phyloP scores from a whole-genome alignment of 2,888 invertebrate species.

The Spialia ferax region DNA sequence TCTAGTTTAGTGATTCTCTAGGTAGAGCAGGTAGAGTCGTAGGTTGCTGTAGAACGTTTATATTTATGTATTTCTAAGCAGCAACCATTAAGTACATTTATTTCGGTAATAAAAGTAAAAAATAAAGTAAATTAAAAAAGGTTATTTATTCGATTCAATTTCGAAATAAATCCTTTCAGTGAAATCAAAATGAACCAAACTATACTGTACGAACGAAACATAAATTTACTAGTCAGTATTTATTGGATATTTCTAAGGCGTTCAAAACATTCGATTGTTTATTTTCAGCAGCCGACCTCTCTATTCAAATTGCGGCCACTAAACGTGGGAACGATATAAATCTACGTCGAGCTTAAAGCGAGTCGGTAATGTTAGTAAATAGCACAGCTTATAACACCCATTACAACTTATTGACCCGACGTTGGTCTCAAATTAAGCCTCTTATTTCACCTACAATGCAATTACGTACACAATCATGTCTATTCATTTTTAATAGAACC shows the following conservation, averaged over 20 bases:
- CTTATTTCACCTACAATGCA: constrained; percentile 39
- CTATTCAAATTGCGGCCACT: constrained; percentile 26
- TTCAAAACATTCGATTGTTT: constrained; percentile 32
- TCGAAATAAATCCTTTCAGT: background rate
- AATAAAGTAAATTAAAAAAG: too few species aligned
- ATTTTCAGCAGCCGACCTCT: constrained; percentile 28
- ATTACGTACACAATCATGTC: constrained; percentile 32
- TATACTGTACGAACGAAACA: background rate
- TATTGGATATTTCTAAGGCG: constrained; percentile 2
- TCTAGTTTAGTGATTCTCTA: too few species aligned
- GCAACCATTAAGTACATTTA: too few species aligned
- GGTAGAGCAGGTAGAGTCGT: too few species aligned
- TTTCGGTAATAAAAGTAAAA: too few species aligned
- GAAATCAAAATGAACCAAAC: background rate
- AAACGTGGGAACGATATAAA: constrained; percentile 38
- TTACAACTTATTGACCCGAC: constrained; percentile 39
- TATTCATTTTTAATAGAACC: constrained; percentile 22
- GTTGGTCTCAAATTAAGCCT: constrained; percentile 34
- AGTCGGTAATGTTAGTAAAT: constrained; percentile 51
- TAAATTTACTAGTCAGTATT: background rate
- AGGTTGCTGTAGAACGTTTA: background rate
- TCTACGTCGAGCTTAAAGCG: constrained; percentile 34
- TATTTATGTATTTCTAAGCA: too few species aligned
- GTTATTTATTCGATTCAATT: background rate
- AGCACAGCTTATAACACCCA: constrained; percentile 42